Evolutionary conservation across 2,113 vertebrate species (phyloP).

Genomic region (Ictidomys tridecemlineatus): DNA sequence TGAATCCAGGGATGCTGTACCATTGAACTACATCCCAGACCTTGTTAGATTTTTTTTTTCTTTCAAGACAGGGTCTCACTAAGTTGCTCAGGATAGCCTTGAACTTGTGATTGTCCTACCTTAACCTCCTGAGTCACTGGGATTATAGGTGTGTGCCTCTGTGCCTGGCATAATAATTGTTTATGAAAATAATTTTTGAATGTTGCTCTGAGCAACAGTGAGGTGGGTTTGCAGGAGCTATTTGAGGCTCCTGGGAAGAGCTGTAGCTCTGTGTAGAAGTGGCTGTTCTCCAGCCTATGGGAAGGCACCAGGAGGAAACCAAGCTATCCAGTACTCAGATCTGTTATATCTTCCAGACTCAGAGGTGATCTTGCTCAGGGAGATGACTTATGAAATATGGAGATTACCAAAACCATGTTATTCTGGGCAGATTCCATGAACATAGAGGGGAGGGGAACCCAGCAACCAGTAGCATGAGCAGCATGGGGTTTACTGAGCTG

Average conservation of each 20-base stretch:
- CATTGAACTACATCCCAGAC: not conserved
- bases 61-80: not conserved
- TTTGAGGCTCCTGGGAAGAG: not conserved
- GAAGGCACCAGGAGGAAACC: not conserved
- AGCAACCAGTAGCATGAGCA: not conserved
- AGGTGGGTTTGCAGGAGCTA: not conserved
- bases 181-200: not conserved
- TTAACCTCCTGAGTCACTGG: not conserved
- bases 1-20: no score
- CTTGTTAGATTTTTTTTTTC: not conserved
- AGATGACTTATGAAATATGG: not conserved
- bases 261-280: not conserved
- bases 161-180: not conserved
- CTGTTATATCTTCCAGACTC: not conserved
- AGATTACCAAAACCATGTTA: not conserved
- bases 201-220: not conserved
- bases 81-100: not conserved
- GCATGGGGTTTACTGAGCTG: not conserved
- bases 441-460: not conserved
- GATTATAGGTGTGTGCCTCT: not conserved
- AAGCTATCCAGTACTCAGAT: fast-evolving
- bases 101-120: not conserved
- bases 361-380: not conserved
- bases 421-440: not conserved
- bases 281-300: not conserved